Conservation (phyloP, 2,888 invertebrate species). For the Scaptomyza flava region DNA sequence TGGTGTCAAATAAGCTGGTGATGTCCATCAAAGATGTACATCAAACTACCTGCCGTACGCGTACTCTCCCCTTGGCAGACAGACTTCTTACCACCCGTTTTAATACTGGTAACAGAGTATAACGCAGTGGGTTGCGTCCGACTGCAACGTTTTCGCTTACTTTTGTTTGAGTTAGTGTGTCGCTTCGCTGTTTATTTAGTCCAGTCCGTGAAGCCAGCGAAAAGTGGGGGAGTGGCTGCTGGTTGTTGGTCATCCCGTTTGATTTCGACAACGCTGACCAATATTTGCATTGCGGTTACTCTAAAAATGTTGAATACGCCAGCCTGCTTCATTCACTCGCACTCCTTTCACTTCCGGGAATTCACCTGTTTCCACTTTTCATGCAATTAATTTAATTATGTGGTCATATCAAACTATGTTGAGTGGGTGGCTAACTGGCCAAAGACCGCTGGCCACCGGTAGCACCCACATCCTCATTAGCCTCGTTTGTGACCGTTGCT, state of each 20-base stretch:
- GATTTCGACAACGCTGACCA: conserved; percentile 39
- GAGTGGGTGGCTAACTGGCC: conserved; percentile 13
- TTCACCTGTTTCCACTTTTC: conserved; percentile 50
- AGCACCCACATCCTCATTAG: conserved; percentile 32
- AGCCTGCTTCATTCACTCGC: neutral
- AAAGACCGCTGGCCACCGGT: conserved; percentile 35
- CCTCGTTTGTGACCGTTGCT: conserved; percentile 2
- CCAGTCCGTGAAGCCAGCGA: neutral
- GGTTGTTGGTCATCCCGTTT: conserved; percentile 27
- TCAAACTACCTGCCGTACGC: no score
- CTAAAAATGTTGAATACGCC: conserved; percentile 41
- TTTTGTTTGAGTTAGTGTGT: conserved; percentile 17
- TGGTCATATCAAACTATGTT: conserved; percentile 60
- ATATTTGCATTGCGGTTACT: conserved; percentile 59
- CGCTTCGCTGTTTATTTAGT: conserved; percentile 27
- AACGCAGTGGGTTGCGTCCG: no score
- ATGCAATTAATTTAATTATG: conserved; percentile 80
- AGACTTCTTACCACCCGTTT: no score
- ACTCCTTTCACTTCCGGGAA: conserved; percentile 5
- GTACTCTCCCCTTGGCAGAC: no score
- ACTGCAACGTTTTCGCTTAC: neutral
- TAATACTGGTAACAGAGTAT: no score
- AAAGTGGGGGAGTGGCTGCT: neutral
- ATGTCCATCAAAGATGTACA: no score
- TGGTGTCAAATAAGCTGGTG: no score